Evolutionary conservation across 1,140 invertebrate species (phyloP).

Genomic region (Portunus trituberculatus): DNA sequence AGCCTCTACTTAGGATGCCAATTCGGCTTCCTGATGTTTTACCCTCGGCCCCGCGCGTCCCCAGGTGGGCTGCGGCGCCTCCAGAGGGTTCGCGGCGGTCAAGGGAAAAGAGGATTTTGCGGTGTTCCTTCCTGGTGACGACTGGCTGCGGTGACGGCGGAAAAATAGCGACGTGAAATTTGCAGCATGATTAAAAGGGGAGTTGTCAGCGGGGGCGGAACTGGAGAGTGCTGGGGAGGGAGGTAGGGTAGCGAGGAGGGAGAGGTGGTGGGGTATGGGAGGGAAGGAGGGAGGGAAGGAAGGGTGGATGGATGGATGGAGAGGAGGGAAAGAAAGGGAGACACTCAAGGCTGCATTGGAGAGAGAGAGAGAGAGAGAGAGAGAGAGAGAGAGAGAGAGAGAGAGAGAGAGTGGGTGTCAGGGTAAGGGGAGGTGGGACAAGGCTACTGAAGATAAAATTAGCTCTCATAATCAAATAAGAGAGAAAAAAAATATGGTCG

Average conservation of each 20-base stretch:
- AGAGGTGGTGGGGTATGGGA: background rate
- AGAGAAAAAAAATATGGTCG: too few species aligned
- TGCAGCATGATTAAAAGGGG: background rate
- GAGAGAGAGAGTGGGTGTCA: background rate
- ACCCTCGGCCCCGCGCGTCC: background rate
- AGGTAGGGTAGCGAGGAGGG: background rate
- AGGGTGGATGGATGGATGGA: background rate
- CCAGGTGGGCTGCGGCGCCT: background rate
- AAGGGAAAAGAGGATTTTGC: background rate
- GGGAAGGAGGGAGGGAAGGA: background rate
- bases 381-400: background rate
- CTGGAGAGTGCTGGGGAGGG: background rate
- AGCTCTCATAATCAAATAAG: too few species aligned
- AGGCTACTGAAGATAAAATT: background rate
- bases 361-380: background rate
- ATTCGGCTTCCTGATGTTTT: background rate
- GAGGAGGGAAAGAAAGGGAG: background rate
- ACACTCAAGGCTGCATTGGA: background rate
- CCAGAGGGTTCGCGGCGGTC: background rate
- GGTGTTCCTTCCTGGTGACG: background rate
- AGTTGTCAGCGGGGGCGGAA: background rate
- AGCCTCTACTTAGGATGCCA: constrained; percentile 8
- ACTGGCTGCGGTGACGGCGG: background rate
- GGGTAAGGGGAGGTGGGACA: background rate
- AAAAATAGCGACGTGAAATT: background rate